A percentile compares a stretch with the other conserved stretches of the same genome.
Conservation (phyloP, 2,888 invertebrate species). For the Antheraea assamensis region DNA sequence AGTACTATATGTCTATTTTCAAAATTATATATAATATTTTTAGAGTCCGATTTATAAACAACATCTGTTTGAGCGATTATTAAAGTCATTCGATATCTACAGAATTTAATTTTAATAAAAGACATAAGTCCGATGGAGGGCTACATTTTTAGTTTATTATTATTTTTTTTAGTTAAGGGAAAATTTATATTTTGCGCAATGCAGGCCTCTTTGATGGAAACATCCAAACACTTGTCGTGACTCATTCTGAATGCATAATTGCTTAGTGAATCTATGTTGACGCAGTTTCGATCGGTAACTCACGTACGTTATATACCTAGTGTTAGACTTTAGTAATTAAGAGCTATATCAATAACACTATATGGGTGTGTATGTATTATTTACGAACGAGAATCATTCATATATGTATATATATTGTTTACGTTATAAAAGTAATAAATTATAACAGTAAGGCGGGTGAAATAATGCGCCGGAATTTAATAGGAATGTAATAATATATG, state of each 20-base stretch:
- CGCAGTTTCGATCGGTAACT: constrained; percentile 33
- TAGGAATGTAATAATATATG: background rate
- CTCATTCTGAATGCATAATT: constrained; percentile 68
- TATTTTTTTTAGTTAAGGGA: constrained; percentile 63
- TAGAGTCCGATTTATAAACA: background rate
- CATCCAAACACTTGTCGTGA: constrained; percentile 64
- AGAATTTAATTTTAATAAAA: too few species aligned
- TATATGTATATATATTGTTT: background rate
- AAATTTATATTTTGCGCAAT: constrained; percentile 74
- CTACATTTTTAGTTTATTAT: constrained; percentile 44
- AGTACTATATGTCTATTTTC: constrained; percentile 23
- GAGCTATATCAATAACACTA: background rate
- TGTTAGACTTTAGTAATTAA: background rate
- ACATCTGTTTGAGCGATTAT: constrained; percentile 34
- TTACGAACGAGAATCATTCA: background rate
- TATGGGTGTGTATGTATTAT: background rate
- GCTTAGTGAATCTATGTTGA: constrained; percentile 50
- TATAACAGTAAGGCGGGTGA: background rate
- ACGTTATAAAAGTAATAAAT: background rate
- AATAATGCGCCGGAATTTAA: background rate
- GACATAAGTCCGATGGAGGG: constrained; percentile 21
- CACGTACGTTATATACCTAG: background rate
- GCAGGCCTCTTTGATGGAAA: constrained; percentile 69
- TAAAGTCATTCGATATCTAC: too few species aligned
- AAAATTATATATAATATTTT: background rate